Base-by-base conservation (phyloP, 1,140 invertebrate species). In the Polypedilum pembai region DNA sequence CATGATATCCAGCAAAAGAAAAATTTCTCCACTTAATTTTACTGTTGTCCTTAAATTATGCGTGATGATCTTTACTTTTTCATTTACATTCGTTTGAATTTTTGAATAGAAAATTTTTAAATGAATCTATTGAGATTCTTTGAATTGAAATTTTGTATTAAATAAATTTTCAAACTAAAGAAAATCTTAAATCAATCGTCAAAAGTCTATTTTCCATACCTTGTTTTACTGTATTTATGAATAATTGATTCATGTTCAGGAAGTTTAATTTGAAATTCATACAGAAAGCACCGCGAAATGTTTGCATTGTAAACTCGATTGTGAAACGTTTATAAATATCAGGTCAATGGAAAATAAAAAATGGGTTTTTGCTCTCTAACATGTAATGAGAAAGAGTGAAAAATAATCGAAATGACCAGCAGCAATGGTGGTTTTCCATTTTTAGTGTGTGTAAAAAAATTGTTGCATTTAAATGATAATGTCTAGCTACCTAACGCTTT, bases 401-500 rank as follows among this genome's bases (percentile, higher is more conserved):
- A 56, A 56, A 56, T 15, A 56, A 56, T 15, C 12, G 45, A 56
- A 33, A 33, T 5, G 5, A 33, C 2, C 24, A 33, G 24, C 5
- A 33, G 45, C 45, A 56, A 15, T 15, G 12, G 45, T 12, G 45
- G 45, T 56, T 56, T 56, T 33, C 15, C 45, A 56, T 56, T 56
- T 56, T 12, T 4, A 56, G 4, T n/a, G 15, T 45, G 15, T 33
- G 24, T n/a, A 56, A 56, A 56, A 56, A 56, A 56, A 56, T 56
- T 56, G 45, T 56, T 56, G 45, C 45, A 56, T 56, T 56, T 56
- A 56, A 56, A 56, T 56, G 45, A 56, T 56, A 56, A 56, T 56
- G 45, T 56, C 45, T 12, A 56, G 10, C n/a, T 33, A 33, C 24
- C 24, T 33, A 33, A 33, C 12, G 45, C 45, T 56, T 12, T n/a